Evolutionary conservation across 2,888 invertebrate genomes (phyloP).

Genomic region (Acanthosepion esculentum): DNA sequence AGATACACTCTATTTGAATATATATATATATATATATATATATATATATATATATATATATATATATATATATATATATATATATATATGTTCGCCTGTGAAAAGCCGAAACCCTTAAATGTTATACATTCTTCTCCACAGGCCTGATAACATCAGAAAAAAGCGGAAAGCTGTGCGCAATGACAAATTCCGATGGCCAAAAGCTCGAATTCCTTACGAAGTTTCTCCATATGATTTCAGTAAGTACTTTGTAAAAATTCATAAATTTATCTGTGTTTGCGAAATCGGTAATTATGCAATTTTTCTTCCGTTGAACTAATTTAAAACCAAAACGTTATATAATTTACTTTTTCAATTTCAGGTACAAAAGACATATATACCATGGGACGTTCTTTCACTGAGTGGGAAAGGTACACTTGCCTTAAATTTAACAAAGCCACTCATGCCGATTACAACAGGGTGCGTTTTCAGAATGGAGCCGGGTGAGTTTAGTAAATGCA

Average conservation of each 20-base stretch:
- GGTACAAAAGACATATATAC: slow-evolving; percentile 64
- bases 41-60: no score
- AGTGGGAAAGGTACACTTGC: slow-evolving; percentile 72
- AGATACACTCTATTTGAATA: no score
- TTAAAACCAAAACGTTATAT: background rate
- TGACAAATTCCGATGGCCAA: slow-evolving; percentile 62
- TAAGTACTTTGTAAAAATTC: slow-evolving; percentile 57
- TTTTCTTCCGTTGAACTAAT: background rate
- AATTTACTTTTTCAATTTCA: slow-evolving; percentile 50
- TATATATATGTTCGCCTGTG: no score
- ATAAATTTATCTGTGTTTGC: background rate
- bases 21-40: no score
- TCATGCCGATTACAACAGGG: slow-evolving; percentile 58
- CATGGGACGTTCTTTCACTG: slow-evolving; percentile 68
- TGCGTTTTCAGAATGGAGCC: slow-evolving; percentile 66
- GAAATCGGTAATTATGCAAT: no score
- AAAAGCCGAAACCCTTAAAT: background rate
- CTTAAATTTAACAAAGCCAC: slow-evolving; percentile 61
- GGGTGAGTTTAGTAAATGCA: slow-evolving; percentile 60
- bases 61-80: no score
- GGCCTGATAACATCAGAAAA: slow-evolving; percentile 50
- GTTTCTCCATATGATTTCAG: slow-evolving; percentile 65
- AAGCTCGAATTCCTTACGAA: slow-evolving; percentile 61
- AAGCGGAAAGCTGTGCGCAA: slow-evolving; percentile 66
- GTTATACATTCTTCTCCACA: background rate